Percentiles rank a stretch among this genome's conserved stretches.
Evolutionary conservation across 2,113 vertebrate species (phyloP).

Genomic region (Galbula dea): DNA sequence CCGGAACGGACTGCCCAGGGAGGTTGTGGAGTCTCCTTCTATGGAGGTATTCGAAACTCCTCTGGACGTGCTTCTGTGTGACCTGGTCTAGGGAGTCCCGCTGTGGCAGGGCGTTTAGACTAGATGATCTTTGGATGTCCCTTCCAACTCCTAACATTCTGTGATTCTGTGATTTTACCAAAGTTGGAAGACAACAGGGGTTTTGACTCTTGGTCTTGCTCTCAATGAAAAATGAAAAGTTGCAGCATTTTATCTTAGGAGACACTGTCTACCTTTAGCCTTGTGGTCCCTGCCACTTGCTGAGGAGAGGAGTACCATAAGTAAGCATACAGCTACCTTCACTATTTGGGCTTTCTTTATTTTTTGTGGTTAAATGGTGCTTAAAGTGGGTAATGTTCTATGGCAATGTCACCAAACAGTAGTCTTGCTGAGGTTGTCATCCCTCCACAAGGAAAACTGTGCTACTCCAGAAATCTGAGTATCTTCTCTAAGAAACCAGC

Average conservation of each 20-base stretch:
- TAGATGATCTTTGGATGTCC: too few species aligned
- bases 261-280: neutral
- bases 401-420: neutral
- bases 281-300: fast-evolving
- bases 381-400: neutral
- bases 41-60: too few species aligned
- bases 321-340: fast-evolving
- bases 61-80: too few species aligned
- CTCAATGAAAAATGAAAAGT: neutral
- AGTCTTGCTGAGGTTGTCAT: neutral
- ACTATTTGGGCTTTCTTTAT: neutral
- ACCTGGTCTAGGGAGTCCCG: too few species aligned
- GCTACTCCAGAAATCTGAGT: neutral
- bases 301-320: neutral
- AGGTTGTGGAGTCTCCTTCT: too few species aligned
- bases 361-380: neutral
- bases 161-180: too few species aligned
- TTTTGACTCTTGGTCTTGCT: neutral
- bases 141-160: too few species aligned
- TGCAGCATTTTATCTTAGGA: neutral
- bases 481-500: neutral
- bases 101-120: too few species aligned
- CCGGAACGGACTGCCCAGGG: too few species aligned
- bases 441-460: neutral
- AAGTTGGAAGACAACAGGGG: neutral